These are phyloP conservation scores for Acanthurus lineatus DNA, from an alignment of 2,797 vertebrate species.

Conservation along the genomic window DNA sequence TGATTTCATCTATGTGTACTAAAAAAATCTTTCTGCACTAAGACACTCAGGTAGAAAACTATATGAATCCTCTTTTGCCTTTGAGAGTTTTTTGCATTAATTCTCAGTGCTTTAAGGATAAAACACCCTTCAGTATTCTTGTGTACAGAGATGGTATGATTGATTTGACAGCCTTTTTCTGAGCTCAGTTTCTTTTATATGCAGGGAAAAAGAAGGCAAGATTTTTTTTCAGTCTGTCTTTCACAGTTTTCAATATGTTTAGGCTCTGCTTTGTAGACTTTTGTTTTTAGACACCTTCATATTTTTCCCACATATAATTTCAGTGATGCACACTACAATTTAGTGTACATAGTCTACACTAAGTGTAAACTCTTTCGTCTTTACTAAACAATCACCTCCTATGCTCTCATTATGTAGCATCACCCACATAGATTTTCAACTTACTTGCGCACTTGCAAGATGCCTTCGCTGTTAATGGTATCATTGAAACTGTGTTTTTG, in stretches of 20 bases:
- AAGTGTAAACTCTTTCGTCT: too few relatives aligned
- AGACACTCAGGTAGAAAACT: neutral
- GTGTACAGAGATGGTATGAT: neutral
- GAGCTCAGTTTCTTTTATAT: neutral
- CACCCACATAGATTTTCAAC: neutral
- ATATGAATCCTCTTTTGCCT: neutral
- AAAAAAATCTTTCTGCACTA: neutral
- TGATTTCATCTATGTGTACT: neutral
- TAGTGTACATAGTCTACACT: too few relatives aligned
- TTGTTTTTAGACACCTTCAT: neutral
- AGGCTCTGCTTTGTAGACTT: neutral
- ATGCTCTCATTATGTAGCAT: slow-evolving; percentile 1
- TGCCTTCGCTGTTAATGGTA: slow-evolving; percentile 11
- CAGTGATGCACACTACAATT: too few relatives aligned
- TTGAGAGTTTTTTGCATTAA: neutral
- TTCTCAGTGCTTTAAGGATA: neutral
- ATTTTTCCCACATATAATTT: too few relatives aligned
- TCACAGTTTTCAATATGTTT: neutral
- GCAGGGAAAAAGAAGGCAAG: neutral
- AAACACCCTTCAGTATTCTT: neutral
- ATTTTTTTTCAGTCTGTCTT: neutral
- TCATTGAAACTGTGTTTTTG: slow-evolving; percentile 12
- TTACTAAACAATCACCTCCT: too few relatives aligned
- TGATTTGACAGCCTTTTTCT: neutral
- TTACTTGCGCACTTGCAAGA: slow-evolving; percentile 5